Evolutionary conservation across 2,113 vertebrate genomes (phyloP), one percentile per base, ranked within the genome.

Genomic region (Pithys albifrons): DNA sequence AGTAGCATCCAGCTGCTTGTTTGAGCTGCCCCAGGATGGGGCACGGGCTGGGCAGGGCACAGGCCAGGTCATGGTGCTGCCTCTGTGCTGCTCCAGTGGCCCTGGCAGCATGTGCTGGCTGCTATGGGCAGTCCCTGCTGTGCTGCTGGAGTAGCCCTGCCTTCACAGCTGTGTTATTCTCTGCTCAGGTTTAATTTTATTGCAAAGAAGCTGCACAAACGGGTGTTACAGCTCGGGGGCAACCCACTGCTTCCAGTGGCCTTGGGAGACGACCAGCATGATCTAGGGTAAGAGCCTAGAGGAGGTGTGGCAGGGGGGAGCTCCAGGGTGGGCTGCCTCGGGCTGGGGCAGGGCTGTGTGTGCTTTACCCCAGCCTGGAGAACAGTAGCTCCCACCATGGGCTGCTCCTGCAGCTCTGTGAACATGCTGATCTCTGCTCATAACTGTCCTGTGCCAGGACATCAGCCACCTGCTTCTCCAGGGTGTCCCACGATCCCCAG

Each of bases 171-270:
- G 7, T 2, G 0, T 80, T 76, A 0, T 83, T 91, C 43, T 76
- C 64, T 83, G 25, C 35, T 4, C 51, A 99, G 99, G 97, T 99
- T 99, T 96, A 99, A 99, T 87, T 99, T 99, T n/a, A 90, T 99
- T 51, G 99, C 99, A 2, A 99, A 99, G 97, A 99, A 99, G 93
- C 98, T 99, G 31, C 96, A 99, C 91, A 99, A 99, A 65, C 98
- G 99, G 7, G 97, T 99, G 14, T 81, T 97, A 29, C 99, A 99
- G 97, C 98, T 99, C 0, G 99, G 99, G 9, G 99, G 98, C 84
- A 96, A 46, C 10, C 87, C 98, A 5, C 92, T 99, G 45, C 91
- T 99, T 67, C 98, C 99, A 0, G 96, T 97, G 12, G 99, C 98
- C 2, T 82, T 99, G 91, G 99, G 98, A 2, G 99, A 99, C 0